Percentiles rank a stretch among this genome's conserved stretches.
Conservation (phyloP, 2,797 vertebrate genomes). For the Craterocephalus amniculus region DNA sequence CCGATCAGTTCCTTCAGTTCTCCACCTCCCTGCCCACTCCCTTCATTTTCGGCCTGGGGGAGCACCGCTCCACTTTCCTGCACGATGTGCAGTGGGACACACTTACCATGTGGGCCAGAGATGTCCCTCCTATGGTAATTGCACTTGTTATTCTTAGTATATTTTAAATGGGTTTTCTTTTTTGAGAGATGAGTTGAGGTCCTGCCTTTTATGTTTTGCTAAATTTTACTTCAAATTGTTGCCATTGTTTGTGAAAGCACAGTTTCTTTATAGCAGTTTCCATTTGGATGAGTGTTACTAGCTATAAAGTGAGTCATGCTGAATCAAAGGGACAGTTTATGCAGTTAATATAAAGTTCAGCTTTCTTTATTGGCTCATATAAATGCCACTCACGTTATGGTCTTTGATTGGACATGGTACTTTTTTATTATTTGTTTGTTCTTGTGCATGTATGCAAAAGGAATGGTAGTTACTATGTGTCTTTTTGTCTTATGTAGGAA, state of each 20-base stretch:
- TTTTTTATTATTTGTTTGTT: neutral
- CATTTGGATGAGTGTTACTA: neutral
- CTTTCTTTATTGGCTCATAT: neutral
- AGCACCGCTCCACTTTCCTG: slow-evolving; percentile 86
- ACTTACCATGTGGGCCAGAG: slow-evolving; percentile 90
- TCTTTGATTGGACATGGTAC: neutral
- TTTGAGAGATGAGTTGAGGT: too few species aligned
- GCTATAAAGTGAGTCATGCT: neutral
- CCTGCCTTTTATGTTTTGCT: neutral
- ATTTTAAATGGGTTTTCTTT: neutral
- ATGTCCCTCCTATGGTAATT: slow-evolving; percentile 76
- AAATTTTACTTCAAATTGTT: neutral
- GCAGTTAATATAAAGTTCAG: neutral
- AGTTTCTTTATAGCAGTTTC: neutral
- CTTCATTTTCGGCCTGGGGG: slow-evolving; percentile 89
- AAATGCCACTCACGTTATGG: neutral
- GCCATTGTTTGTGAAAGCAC: neutral
- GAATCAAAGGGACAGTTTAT: neutral
- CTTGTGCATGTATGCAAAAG: neutral
- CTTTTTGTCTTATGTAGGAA: slow-evolving; percentile 74
- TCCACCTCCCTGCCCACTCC: slow-evolving; percentile 81
- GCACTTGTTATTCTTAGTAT: neutral
- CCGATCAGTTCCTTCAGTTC: slow-evolving; percentile 92
- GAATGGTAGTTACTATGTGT: neutral
- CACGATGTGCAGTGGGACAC: slow-evolving; percentile 90